phyloP scores from a whole-genome alignment of 2,888 invertebrate species.

The Lasiommata megera region DNA sequence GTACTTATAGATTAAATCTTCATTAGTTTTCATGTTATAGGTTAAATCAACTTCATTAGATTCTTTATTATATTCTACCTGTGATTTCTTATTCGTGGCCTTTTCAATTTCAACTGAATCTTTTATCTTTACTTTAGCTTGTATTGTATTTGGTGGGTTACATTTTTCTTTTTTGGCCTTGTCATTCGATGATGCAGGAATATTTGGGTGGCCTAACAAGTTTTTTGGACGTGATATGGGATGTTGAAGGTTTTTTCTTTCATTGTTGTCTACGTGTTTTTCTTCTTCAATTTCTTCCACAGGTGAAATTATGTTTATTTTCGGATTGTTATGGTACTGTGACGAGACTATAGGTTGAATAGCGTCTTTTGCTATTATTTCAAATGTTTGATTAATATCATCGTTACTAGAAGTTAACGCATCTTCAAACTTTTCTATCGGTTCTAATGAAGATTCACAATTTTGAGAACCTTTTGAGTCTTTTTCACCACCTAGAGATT shows the following conservation, averaged over 20 bases:
- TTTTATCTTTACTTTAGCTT: conserved; percentile 71
- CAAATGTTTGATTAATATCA: conserved; percentile 68
- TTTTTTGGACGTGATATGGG: conserved; percentile 77
- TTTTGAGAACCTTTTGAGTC: conserved; percentile 22
- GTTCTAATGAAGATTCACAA: conserved; percentile 45
- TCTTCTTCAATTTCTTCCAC: conserved; percentile 47
- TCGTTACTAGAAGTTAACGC: conserved; percentile 68
- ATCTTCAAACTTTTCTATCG: conserved; percentile 72
- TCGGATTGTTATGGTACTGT: conserved; percentile 47
- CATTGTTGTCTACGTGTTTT: too few species aligned
- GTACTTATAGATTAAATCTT: conserved; percentile 83
- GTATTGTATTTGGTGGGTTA: conserved; percentile 64
- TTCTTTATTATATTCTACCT: conserved; percentile 48
- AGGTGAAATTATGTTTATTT: conserved; percentile 60
- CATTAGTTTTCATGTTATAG: conserved; percentile 74
- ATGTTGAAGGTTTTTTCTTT: conserved; percentile 42
- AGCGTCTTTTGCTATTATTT: conserved; percentile 62
- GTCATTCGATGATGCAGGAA: conserved; percentile 79
- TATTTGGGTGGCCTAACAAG: conserved; percentile 76
- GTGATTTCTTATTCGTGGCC: conserved; percentile 44
- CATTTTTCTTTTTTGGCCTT: conserved; percentile 75
- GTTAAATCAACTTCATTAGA: conserved; percentile 46
- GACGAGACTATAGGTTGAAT: conserved; percentile 32
- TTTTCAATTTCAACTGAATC: conserved; percentile 56
- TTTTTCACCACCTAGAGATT: conserved; percentile 34